Evolutionary conservation across 2,113 vertebrate species (phyloP), one percentile per base, ranked within the genome.

Genomic region (Chionomys nivalis): DNA sequence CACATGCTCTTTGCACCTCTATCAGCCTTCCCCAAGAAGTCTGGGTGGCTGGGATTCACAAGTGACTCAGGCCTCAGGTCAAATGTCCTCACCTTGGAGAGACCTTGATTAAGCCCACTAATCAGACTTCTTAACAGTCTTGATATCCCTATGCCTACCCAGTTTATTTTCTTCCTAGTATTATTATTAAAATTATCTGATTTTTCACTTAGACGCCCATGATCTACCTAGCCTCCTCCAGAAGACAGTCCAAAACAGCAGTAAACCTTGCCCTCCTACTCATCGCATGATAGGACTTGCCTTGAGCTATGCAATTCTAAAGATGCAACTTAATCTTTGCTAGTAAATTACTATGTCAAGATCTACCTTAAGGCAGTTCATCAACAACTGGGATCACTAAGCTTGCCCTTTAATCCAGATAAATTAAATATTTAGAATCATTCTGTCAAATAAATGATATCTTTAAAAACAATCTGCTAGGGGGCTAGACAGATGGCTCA

Each of bases 391-490:
- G 63, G 7, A 63, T 78, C 21, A 68, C 39, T 95, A 77, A 83
- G n/a, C 2, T 65, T 90, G 42, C n/a, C 61, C 42, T 81, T 82
- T 92, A 87, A 88, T 63, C 47, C 55, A 52, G 75, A 86, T 92
- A 66, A 88, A 94, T 75, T 36, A 76, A 94, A 66, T 42, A 76
- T 61, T 95, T 24, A 96, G 65, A 97, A 96, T 61, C 7, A 14
- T 68, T 92, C 91, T 44, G 63, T 4, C 0, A 61, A 87, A 70
- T 81, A 70, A 36, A 72, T 12, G 36, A 52, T 10, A 95, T 58
- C 0, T 5, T 47, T 61, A 63, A 76, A 76, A 55, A 77, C 55
- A 83, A 28, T 42, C 58, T 39, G n/a, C 31, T 63, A 17, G 26
- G 55, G 13, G n/a, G 55, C 26, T 83, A 83, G 55, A 63, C 58